A percentile compares a stretch with the other conserved stretches of the same genome.
phyloP scores from a whole-genome alignment of 2,113 vertebrate genomes.

The Sula dactylatra region DNA sequence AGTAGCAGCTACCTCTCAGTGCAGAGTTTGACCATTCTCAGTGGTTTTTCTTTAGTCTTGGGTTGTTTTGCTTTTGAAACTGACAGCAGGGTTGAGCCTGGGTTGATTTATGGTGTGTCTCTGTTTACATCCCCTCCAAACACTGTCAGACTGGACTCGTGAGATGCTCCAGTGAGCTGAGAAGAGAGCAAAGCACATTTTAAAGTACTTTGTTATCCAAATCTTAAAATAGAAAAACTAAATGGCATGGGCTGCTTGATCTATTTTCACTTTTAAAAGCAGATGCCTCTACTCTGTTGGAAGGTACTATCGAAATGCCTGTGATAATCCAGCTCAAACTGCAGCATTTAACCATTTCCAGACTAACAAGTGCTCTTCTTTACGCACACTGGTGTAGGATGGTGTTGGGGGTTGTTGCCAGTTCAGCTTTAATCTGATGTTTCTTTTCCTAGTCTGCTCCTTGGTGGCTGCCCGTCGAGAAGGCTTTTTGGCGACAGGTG shows the following conservation, averaged over 20 bases:
- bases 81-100: background rate
- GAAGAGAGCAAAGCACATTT: background rate
- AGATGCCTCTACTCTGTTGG: background rate
- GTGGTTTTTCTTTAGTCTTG: background rate
- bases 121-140: background rate
- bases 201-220: background rate
- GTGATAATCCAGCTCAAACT: background rate
- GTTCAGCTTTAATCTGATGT: background rate
- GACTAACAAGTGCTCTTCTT: background rate
- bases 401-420: rapidly evolving
- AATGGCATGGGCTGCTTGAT: background rate
- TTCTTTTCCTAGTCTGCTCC: conserved; percentile 81
- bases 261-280: background rate
- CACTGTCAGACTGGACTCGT: background rate
- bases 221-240: background rate
- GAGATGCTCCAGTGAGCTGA: background rate
- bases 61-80: background rate
- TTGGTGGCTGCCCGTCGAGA: conserved; percentile 92
- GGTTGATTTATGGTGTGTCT: background rate
- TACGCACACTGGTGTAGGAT: background rate
- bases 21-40: background rate
- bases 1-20: background rate
- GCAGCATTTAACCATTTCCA: background rate
- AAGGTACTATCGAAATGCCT: background rate
- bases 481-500: conserved; percentile 94